Evolutionary conservation across 92 coral and sea anemone species (phyloP).

Genomic region (Paramuricea clavata): DNA sequence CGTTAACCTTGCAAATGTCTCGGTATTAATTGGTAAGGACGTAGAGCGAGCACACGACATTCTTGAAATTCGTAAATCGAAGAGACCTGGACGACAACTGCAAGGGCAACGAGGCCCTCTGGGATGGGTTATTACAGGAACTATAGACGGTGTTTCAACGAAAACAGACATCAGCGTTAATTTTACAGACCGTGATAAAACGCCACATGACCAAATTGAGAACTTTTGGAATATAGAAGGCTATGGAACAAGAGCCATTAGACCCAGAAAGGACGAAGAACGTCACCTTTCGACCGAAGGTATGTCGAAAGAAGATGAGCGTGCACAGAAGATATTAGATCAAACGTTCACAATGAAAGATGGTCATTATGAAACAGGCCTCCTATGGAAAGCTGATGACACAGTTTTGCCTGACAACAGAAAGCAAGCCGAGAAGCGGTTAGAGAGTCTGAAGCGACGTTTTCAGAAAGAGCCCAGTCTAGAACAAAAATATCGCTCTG

Average conservation of each 20-base stretch:
- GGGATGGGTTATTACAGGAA: constrained; percentile 74
- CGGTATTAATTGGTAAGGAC: constrained; percentile 71
- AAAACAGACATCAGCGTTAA: constrained; percentile 32
- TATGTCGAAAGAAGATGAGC: constrained; percentile 63
- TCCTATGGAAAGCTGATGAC: constrained; percentile 54
- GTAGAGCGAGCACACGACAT: constrained; percentile 63
- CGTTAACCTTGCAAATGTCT: constrained; percentile 57
- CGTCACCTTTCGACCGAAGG: not conserved
- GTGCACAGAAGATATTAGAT: constrained; percentile 59
- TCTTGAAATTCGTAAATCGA: constrained; percentile 57
- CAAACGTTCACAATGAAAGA: constrained; percentile 51
- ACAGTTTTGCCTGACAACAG: constrained; percentile 28
- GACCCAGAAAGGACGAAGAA: constrained; percentile 27
- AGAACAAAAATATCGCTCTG: constrained; percentile 40
- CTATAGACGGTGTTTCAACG: constrained; percentile 13
- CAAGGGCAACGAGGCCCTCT: constrained; percentile 59
- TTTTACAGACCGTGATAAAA: constrained; percentile 52
- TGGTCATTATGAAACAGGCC: constrained; percentile 66
- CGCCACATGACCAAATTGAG: constrained; percentile 59
- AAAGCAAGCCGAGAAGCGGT: constrained; percentile 35
- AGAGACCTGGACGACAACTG: constrained; percentile 30
- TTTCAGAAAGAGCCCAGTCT: constrained; percentile 11
- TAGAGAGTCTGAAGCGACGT: constrained; percentile 35
- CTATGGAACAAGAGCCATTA: constrained; percentile 53
- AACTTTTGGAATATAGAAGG: constrained; percentile 70